phyloP scores from a whole-genome alignment of 2,797 vertebrate genomes.

The Myiotriccus ornatus region DNA sequence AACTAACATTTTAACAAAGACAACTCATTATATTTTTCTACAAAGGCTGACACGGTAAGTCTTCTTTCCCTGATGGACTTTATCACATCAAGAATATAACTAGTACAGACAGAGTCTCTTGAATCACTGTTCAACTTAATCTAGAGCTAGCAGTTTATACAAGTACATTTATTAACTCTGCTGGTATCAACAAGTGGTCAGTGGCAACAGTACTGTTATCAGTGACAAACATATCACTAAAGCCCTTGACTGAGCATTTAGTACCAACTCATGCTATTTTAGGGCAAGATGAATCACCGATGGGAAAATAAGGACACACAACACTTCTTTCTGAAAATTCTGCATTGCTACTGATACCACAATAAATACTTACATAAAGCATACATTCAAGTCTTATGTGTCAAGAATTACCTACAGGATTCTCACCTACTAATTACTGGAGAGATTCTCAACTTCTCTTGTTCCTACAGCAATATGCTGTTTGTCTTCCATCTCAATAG shows the following conservation, averaged over 20 bases:
- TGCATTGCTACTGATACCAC: background rate
- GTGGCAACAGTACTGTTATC: background rate
- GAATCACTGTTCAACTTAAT: background rate
- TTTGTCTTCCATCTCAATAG: background rate
- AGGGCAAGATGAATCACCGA: background rate
- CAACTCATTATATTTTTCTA: background rate
- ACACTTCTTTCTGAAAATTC: background rate
- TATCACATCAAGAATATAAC: background rate
- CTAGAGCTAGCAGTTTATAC: background rate
- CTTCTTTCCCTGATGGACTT: background rate
- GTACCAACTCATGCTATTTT: background rate
- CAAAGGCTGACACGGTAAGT: background rate
- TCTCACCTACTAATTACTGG: background rate
- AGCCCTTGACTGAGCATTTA: background rate
- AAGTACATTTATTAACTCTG: background rate
- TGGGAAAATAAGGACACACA: background rate
- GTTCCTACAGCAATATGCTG: background rate
- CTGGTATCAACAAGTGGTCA: background rate
- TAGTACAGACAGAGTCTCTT: background rate
- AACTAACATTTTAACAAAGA: background rate
- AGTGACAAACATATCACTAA: background rate
- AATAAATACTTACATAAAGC: background rate
- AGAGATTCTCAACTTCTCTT: background rate
- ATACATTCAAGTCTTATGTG: background rate
- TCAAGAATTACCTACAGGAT: background rate